Evolutionary conservation across 2,888 invertebrate species (phyloP).

Genomic region (Volucella bombylans): DNA sequence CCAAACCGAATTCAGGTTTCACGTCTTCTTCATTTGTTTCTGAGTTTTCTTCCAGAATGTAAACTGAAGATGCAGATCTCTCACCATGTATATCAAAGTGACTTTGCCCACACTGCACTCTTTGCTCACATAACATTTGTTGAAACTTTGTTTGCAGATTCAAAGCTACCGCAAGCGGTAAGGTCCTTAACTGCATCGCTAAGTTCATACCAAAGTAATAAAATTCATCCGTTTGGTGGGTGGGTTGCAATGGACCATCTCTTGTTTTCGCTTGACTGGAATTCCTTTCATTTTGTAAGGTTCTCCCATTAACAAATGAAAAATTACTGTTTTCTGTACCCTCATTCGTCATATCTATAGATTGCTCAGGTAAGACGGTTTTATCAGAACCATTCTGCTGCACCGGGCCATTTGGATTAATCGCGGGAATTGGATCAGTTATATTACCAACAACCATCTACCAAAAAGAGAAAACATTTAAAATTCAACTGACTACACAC

Average conservation of each 20-base stretch:
- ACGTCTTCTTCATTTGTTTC: background rate
- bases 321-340: background rate
- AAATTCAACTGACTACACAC: constrained; percentile 2
- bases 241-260: background rate
- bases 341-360: background rate
- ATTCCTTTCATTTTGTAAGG: too few relatives aligned
- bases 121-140: constrained; percentile 10
- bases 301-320: background rate
- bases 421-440: background rate
- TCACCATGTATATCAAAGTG: too few relatives aligned
- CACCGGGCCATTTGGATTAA: background rate
- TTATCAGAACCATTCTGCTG: background rate
- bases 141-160: constrained; percentile 32
- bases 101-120: too few relatives aligned
- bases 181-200: constrained; percentile 27
- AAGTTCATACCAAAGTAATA: constrained; percentile 41
- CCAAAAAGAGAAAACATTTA: background rate
- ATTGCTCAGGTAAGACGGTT: background rate
- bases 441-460: background rate
- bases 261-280: background rate
- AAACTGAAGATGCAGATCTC: too few relatives aligned
- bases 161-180: constrained; percentile 26
- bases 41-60: background rate
- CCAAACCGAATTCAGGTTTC: too few relatives aligned
- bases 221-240: constrained; percentile 12